Percentiles rank a stretch among this genome's conserved stretches.
Conservation (phyloP, 2,797 vertebrate species). For the Sebastes minor region DNA sequence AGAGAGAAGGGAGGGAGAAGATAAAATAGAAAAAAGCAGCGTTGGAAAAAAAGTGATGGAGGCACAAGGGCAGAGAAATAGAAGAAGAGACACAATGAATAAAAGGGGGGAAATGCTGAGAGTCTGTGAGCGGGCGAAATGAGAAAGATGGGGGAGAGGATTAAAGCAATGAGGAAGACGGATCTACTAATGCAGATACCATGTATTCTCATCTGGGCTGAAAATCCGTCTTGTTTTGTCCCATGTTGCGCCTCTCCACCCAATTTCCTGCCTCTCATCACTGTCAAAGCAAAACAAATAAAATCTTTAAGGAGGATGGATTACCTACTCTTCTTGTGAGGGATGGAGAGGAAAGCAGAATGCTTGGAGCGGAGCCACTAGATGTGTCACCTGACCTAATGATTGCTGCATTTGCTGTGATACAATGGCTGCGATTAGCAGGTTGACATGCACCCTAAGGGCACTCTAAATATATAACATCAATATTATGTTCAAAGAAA, state of each 20-base stretch:
- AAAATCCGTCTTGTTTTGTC: conserved; percentile 20
- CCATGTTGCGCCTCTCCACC: conserved; percentile 24
- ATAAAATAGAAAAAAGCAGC: not conserved
- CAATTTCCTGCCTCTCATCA: conserved; percentile 55
- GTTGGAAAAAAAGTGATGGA: conserved; percentile 7
- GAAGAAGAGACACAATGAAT: not conserved
- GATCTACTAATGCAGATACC: conserved; percentile 52
- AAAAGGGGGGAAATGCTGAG: not conserved
- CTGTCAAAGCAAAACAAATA: conserved; percentile 56
- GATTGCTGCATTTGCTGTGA: not conserved
- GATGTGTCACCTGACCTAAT: not conserved
- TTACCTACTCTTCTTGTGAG: conserved; percentile 14
- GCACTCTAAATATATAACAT: not conserved
- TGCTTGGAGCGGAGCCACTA: not conserved
- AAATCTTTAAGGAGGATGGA: conserved; percentile 53
- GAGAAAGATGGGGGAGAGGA: conserved; percentile 15
- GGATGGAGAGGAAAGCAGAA: not conserved
- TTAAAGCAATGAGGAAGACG: conserved; percentile 34
- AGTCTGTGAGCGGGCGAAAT: conserved; percentile 7
- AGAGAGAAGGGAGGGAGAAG: not conserved
- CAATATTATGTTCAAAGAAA: not conserved
- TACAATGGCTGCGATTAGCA: not conserved
- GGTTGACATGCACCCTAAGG: not conserved
- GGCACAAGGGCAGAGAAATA: not conserved
- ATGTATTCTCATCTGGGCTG: conserved; percentile 33